Conservation (phyloP, 2,797 vertebrate species). For the Liasis olivaceus region DNA sequence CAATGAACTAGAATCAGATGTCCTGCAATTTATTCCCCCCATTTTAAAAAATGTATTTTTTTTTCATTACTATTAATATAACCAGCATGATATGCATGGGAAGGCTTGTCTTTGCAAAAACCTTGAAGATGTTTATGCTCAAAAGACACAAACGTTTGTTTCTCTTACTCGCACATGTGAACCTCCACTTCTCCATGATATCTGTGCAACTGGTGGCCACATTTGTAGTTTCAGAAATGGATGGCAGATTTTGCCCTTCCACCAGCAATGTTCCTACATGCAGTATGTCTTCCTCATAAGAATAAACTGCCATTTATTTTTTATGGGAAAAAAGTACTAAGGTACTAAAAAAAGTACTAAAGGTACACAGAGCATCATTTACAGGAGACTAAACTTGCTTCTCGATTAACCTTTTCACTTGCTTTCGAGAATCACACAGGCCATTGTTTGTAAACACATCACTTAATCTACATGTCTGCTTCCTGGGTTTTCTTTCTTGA, state of each 20-base stretch:
- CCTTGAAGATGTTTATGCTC: not conserved
- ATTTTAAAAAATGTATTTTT: not conserved
- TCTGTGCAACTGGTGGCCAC: not conserved
- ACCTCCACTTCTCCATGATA: not conserved
- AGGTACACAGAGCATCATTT: not conserved
- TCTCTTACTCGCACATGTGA: not conserved
- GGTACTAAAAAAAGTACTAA: too few species aligned
- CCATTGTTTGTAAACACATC: not conserved
- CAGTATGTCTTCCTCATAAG: not conserved
- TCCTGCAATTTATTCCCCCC: not conserved
- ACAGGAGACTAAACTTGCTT: not conserved
- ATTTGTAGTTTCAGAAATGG: not conserved
- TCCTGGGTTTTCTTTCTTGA: not conserved
- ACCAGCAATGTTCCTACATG: not conserved
- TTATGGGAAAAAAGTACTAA: too few species aligned
- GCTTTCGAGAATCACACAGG: not conserved
- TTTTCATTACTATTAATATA: not conserved
- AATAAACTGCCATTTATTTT: not conserved
- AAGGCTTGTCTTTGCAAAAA: not conserved
- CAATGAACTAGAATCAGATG: constrained; percentile 29
- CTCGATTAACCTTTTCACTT: not conserved
- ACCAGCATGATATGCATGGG: not conserved
- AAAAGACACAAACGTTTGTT: not conserved
- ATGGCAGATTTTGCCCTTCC: not conserved
- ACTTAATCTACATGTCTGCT: not conserved